Percentiles rank a stretch among this genome's conserved stretches.
Conservation (phyloP, 2,797 vertebrate genomes). For the Leucoraja ocellata region DNA sequence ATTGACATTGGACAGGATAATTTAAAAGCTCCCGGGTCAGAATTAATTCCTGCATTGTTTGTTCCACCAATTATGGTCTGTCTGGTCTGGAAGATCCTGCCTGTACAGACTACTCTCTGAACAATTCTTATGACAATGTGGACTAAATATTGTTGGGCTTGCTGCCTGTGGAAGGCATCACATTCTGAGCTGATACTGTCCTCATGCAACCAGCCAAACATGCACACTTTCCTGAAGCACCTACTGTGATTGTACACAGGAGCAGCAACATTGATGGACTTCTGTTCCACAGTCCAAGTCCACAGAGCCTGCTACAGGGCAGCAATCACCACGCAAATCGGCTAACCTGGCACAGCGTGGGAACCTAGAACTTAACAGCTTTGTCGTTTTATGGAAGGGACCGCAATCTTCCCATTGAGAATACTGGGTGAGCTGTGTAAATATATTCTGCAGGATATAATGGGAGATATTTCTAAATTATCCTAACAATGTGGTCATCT, state of each 20-base stretch:
- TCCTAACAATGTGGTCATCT: background rate
- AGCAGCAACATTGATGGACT: background rate
- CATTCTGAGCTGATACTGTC: too few species aligned
- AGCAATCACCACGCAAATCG: background rate
- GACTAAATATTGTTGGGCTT: background rate
- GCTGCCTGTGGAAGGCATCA: background rate
- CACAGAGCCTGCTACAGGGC: background rate
- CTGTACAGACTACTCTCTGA: background rate
- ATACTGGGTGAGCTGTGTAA: too few species aligned
- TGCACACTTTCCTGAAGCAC: background rate
- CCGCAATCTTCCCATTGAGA: background rate
- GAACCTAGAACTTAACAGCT: background rate
- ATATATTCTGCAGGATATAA: background rate
- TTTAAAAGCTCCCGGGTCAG: background rate
- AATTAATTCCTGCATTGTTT: background rate
- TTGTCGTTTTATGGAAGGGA: background rate
- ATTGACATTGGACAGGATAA: background rate
- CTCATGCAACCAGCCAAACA: background rate
- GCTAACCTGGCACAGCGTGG: background rate
- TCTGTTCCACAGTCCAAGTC: background rate
- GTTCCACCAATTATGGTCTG: background rate
- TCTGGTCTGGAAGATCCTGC: background rate
- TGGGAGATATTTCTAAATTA: background rate
- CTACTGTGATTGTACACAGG: too few species aligned
- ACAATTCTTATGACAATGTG: background rate